Base-by-base conservation (phyloP, 2,797 vertebrate species). In the Scarus forsteni region DNA sequence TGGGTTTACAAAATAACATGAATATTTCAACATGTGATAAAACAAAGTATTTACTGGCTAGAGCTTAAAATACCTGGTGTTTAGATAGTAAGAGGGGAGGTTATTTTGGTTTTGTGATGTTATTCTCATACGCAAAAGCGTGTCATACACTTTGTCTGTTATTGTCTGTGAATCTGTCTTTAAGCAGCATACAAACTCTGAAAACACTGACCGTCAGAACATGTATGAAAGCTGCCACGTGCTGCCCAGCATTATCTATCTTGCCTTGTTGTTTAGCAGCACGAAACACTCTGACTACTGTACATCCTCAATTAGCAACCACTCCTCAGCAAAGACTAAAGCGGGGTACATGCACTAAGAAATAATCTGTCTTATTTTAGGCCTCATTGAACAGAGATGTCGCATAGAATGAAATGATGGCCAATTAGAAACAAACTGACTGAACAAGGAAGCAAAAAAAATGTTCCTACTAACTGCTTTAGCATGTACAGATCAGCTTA, bases 191-290 rank as follows among this genome's bases (percentile, higher is more conserved):
- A 5, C 34, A 64, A 52, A 35, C 48, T 43, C n/a, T 15, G 5
- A 5, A 66, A 59, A 55, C 18, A 27, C 0, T 40, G 46, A 69
- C 52, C 75, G 53, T 77, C 66, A 50, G 50, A 54, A 9, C 15
- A 12, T 71, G n/a, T 60, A 36, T 70, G 60, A 45, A 66, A 66
- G 52, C 71, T 80, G 78, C 80, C 80, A 68, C 27, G 66, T 34
- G 18, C 51, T 45, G 49, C 18, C 42, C 16, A 77, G 58, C 74
- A 61, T 56, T 48, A 49, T 66, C 68, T 64, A 70, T 71, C 18
- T 53, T 57, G 58, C 64, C 54, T 80, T 40, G 62, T 18, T 65
- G 14, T 76, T 65, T 38, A 43, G 57, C 60, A 51, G 27, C 3
- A 35, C 10, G 12, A 50, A 10, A 5, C 2, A 34, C 19, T 39